These are phyloP conservation scores for Pterocles gutturalis DNA, from an alignment of 2,113 vertebrate species.

Conservation along the genomic window DNA sequence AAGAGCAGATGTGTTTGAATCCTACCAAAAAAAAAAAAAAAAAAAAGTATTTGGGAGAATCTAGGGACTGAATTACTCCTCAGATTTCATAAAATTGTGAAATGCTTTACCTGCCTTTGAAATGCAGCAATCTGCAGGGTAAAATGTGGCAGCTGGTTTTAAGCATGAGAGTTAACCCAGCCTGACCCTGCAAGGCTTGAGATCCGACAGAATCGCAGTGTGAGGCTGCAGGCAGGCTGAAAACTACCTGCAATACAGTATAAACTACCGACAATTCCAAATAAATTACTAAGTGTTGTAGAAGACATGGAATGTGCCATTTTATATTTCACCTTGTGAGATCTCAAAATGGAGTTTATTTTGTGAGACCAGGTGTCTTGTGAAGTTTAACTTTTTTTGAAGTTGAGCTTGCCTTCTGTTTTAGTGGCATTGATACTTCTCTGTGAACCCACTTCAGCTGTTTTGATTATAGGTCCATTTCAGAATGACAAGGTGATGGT, in stretches of 20 bases:
- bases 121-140: neutral
- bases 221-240: neutral
- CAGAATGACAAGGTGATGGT: neutral
- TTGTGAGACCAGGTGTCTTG: neutral
- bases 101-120: neutral
- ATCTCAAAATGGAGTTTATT: neutral
- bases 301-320: neutral
- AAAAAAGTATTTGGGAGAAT: neutral
- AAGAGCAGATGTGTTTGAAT: neutral
- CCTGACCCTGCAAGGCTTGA: neutral
- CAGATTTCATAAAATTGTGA: neutral
- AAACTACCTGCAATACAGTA: too few relatives aligned
- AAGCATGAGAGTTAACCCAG: neutral
- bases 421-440: neutral
- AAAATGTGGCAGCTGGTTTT: neutral
- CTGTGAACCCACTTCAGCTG: neutral
- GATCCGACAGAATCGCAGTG: neutral
- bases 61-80: neutral
- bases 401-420: neutral
- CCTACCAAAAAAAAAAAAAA: neutral
- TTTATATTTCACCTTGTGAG: neutral
- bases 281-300: neutral
- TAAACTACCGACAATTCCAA: neutral
- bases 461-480: conserved; percentile 18
- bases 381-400: neutral